Base-by-base conservation (phyloP, 2,113 vertebrate genomes). In the Monopterus albus region DNA sequence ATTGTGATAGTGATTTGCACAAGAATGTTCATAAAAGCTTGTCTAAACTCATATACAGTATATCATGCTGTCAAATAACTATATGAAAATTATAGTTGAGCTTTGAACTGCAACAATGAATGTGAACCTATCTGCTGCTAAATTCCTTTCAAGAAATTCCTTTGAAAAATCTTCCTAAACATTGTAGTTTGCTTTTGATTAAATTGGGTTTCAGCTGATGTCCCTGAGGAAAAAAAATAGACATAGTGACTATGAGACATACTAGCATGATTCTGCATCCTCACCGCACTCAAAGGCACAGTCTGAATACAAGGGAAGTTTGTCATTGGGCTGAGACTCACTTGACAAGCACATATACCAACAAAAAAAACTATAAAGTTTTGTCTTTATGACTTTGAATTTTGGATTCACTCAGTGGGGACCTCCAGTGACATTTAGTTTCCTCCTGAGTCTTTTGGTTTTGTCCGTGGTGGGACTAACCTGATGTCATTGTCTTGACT, bases 141-240 rank as follows among this genome's bases (percentile, higher is more conserved):
- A 61, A 64, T 40, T 72, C 38, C 49, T 77, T 78, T 82, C 38
- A 84, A 69, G 59, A 55, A 42, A 62, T 25, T 10, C 53, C 78
- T 82, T 81, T 79, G 74, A 86, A 73, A 71, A 70, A 52, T 77
- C 69, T 77, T 85, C 77, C 76, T 36, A 83, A 87, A 75, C 50
- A 84, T 62, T 76, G 38, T 62, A 77, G 68, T 79, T 81, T 83
- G 78, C 69, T 78, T 85, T 77, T 73, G 50, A 86, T 79, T 75
- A 71, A 66, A 53, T 75, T 25, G 25, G 11, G 40, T 81, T 78
- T 79, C 63, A 64, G 68, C n/a, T 45, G 52, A 59, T 70, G 15
- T 76, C 73, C 70, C 72, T 39, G 12, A 75, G 70, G 78, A 20
- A 33, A 2, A 13, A 25, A 56, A 64, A 52, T 20, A 38, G 35